Evolutionary conservation across 2,888 invertebrate species (phyloP), one percentile per base, ranked within the genome.

Genomic region (Agelastica alni): DNA sequence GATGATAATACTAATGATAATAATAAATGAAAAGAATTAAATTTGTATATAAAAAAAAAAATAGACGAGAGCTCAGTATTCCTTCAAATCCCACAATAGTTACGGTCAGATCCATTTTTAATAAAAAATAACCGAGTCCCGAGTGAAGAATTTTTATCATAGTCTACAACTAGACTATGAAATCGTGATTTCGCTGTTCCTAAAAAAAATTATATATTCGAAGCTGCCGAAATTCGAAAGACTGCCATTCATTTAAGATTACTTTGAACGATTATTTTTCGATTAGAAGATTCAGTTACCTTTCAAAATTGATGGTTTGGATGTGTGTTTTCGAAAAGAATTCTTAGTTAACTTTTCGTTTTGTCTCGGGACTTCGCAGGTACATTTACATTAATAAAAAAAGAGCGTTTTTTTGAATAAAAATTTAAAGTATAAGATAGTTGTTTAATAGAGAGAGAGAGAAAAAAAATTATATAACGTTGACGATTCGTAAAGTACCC

Each of bases 211-310:
- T 72, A 65, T 70, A 69, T 67, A 74, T 73, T 72, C 70, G 71
- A 74, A 71, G 76, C 77, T 77, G 77, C 77, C 77, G 75, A 75
- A 74, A 74, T 76, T 76, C 63, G 72, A 68, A 75, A 77, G 77
- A 77, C 77, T 77, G 77, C 75, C 75, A 67, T 77, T 76, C 67
- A 69, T 67, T 75, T 77, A 75, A 44, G 65, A 57, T 72, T 69
- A 49, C 47, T 60, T 72, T 76, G 52, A 18, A 13, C n/a, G n/a
- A 41, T 67, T 71, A 63, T 12, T 68, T 74, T 60, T 44, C 49
- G 45, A 43, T 70, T 70, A 64, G 57, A 53, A 32, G 5, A 30
- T 56, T 68, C 48, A 52, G 70, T 74, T 73, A 51, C 63, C 68
- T 76, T 73, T 72, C 75, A 75, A 77, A 77, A 76, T 76, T 76